Percentiles rank a stretch among this genome's conserved stretches.
Evolutionary conservation across 2,113 vertebrate species (phyloP).

Genomic region (Cariama cristata): DNA sequence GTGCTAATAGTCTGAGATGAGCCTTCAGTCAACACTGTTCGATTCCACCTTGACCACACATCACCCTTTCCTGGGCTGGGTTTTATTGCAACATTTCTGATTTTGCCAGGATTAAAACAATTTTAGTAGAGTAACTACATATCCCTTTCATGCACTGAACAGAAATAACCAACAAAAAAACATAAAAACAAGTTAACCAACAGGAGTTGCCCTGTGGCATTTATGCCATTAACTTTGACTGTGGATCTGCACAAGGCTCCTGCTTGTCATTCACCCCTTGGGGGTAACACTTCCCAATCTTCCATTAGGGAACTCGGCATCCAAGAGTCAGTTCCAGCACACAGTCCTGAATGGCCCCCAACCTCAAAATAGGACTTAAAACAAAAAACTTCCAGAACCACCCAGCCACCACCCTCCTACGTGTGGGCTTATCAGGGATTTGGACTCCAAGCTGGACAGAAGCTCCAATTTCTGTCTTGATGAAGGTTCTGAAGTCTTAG

Average conservation of each 20-base stretch:
- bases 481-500: background rate
- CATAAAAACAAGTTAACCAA: background rate
- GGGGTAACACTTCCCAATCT: background rate
- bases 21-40: background rate
- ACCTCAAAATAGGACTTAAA: background rate
- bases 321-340: background rate
- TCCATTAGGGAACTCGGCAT: background rate
- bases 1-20: background rate
- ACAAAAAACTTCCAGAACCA: background rate
- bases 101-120: background rate
- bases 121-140: background rate
- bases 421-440: background rate
- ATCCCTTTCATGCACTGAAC: background rate
- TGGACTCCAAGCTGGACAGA: background rate
- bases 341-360: background rate
- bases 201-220: background rate
- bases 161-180: background rate
- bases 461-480: background rate
- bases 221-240: background rate
- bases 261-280: background rate
- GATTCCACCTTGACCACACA: conserved; percentile 19
- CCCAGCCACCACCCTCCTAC: background rate
- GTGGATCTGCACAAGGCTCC: background rate
- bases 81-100: conserved; percentile 32
- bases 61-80: conserved; percentile 6